Base-by-base conservation (phyloP, 2,113 vertebrate species). In the Recurvirostra avosetta region DNA sequence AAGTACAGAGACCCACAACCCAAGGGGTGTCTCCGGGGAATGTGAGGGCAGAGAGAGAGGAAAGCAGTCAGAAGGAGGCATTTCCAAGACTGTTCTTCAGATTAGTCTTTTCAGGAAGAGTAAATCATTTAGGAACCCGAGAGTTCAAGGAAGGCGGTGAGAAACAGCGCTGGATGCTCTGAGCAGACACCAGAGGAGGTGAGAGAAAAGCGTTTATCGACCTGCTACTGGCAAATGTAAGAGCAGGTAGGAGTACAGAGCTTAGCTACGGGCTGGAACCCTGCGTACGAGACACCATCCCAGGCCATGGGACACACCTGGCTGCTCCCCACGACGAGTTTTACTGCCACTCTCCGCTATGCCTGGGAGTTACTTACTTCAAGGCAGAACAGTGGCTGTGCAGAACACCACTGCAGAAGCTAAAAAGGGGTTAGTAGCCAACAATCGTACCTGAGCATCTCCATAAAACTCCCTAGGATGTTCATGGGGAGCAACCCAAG, bases 291-390 rank as follows among this genome's bases (percentile, higher is more conserved):
- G 62, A 25, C 21, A 21, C 8, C 50, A 23, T 30, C 68, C 55
- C 77, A 0, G 29, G 2, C n/a, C 34, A 3, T 2, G 23, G 74
- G 2, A 67, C 52, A 55, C 11, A 16, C n/a, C 36, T 2, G 5
- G 53, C 73, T 3, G 26, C 68, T 75, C 25, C 43, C 45, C 67
- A 49, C 58, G 8, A n/a, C 8, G 8, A 63, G 52, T 52, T 32
- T 36, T 10, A 41, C 36, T 19, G 36, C 55, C 9, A 1, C 41
- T 25, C 10, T 72, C 50, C 25, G 43, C 27, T 23, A 2, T 8
- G 43, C 53, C 65, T 8, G 23, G 17, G 13, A 75, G 11, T 38
- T 5, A 34, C 10, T 38, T 62, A 55, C 6, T 50, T 38, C 62
- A 63, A 63, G n/a, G 61, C 40, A 62, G 7, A 79, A 12, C 43